Conservation (phyloP, 2,888 invertebrate genomes). For the Criorhina ranunculi region DNA sequence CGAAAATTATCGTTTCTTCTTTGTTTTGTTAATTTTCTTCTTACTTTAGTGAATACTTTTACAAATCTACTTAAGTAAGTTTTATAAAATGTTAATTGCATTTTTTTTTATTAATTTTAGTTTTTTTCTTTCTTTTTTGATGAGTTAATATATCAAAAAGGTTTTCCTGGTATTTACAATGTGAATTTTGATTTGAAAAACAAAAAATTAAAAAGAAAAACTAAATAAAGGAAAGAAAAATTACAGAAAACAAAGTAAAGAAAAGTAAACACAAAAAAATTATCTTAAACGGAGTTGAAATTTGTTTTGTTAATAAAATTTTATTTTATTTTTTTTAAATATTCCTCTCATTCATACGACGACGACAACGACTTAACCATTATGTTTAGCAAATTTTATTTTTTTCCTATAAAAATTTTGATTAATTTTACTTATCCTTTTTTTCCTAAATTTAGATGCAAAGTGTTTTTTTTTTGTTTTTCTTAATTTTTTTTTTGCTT, state of each 20-base stretch:
- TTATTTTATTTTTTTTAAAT: conserved; percentile 46
- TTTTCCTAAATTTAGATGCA: conserved; percentile 76
- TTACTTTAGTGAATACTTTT: conserved; percentile 67
- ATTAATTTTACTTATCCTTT: conserved; percentile 70
- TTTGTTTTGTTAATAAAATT: conserved; percentile 53
- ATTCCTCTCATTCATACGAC: conserved; percentile 67
- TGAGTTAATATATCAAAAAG: conserved; percentile 71
- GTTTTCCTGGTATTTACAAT: conserved; percentile 73
- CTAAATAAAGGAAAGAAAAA: conserved; percentile 1
- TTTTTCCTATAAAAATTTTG: conserved; percentile 76
- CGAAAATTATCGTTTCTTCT: conserved; percentile 68
- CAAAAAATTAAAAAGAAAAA: conserved; percentile 14
- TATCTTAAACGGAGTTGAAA: conserved; percentile 64
- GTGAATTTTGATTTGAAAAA: conserved; percentile 39
- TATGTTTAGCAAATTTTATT: conserved; percentile 62
- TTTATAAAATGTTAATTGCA: conserved; percentile 75
- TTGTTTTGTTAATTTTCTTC: conserved; percentile 22
- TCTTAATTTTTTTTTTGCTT: conserved; percentile 64
- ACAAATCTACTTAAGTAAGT: conserved; percentile 74
- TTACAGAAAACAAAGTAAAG: too few species aligned
- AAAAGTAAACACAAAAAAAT: conserved; percentile 19
- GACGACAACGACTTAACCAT: conserved; percentile 73
- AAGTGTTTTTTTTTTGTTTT: conserved; percentile 57
- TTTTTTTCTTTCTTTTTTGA: conserved; percentile 55
- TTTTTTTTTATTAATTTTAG: conserved; percentile 78